A percentile compares a stretch with the other conserved stretches of the same genome.
Evolutionary conservation across 2,113 vertebrate genomes (phyloP).

Genomic region (Prionailurus viverrinus): DNA sequence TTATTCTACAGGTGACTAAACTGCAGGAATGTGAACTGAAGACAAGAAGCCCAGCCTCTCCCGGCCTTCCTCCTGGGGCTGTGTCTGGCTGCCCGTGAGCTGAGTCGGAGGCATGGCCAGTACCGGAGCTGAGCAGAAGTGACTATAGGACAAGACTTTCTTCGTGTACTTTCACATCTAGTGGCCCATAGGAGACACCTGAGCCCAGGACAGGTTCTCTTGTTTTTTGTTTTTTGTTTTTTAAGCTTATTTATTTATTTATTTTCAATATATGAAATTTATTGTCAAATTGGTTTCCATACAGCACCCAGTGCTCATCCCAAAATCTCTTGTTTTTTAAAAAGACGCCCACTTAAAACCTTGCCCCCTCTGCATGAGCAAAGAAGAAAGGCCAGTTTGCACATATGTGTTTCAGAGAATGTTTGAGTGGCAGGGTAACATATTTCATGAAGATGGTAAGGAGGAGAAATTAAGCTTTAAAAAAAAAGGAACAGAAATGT

Average conservation of each 20-base stretch:
- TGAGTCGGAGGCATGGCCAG: background rate
- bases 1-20: constrained; percentile 76
- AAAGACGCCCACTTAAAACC: background rate
- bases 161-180: background rate
- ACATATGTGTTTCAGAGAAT: background rate
- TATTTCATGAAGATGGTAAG: background rate
- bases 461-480: background rate
- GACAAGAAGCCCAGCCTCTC: background rate
- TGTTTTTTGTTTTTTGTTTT: background rate
- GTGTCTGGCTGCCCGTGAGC: background rate
- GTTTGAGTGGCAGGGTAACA: background rate
- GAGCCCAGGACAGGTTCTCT: background rate
- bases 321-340: background rate
- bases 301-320: too few species aligned
- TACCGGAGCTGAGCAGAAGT: background rate
- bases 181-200: background rate
- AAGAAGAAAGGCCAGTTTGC: constrained; percentile 14
- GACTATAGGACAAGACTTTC: background rate
- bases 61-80: background rate
- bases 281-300: too few species aligned
- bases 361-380: background rate
- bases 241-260: too few species aligned
- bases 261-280: too few species aligned
- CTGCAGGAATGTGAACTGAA: constrained; percentile 68
- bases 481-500: background rate